These are phyloP conservation scores for Danaus melanippus DNA, from an alignment of 1,140 invertebrate genomes.

Conservation along the genomic window DNA sequence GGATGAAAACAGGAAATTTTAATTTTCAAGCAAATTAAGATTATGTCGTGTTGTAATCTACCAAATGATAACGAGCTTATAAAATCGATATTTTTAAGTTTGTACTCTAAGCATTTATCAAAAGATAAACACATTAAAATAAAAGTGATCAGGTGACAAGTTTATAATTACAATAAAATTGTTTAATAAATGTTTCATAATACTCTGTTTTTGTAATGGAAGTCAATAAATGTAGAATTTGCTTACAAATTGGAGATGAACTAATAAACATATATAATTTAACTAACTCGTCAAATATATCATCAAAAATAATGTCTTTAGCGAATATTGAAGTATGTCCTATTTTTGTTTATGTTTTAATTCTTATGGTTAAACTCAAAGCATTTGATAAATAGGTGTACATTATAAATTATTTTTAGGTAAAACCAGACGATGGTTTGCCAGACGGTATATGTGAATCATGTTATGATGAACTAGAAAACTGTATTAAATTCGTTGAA, in stretches of 20 bases:
- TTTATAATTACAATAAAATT: too few relatives aligned
- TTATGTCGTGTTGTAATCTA: too few relatives aligned
- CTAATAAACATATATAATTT: conserved; percentile 17
- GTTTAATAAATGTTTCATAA: too few relatives aligned
- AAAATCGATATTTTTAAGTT: too few relatives aligned
- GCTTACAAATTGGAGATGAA: conserved; percentile 10
- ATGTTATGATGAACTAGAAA: conserved; percentile 44
- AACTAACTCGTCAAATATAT: conserved; percentile 21
- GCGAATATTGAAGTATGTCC: conserved; percentile 43
- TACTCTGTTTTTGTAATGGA: conserved; percentile 6
- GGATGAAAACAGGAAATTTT: too few relatives aligned
- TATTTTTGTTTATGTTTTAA: conserved; percentile 6
- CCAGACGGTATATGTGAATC: conserved; percentile 48
- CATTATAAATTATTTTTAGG: conserved; percentile 38
- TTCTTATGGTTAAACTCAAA: too few relatives aligned
- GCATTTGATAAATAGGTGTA: not conserved
- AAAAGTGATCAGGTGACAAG: too few relatives aligned
- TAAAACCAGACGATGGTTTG: conserved; percentile 51
- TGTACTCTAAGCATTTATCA: too few relatives aligned
- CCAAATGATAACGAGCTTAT: too few relatives aligned
- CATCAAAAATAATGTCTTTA: conserved; percentile 40
- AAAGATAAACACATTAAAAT: too few relatives aligned
- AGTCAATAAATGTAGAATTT: conserved; percentile 21
- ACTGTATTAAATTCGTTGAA: conserved; percentile 52
- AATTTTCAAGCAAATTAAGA: too few relatives aligned